Conservation (phyloP, 1,140 invertebrate species). For the Pseudomyrmex pallidus region DNA sequence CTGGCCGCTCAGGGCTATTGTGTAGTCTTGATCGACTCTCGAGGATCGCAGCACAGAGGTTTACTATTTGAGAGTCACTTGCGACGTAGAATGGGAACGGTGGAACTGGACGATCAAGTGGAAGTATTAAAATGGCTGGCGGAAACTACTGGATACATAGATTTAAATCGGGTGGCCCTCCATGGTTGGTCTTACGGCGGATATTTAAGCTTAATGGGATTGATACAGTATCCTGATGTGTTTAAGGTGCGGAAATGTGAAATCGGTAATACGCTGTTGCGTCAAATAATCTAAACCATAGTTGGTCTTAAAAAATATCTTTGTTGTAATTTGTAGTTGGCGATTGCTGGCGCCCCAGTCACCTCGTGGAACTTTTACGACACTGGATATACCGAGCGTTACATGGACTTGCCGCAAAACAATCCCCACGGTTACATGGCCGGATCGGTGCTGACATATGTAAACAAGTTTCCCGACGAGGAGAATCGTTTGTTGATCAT, state of each 20-base stretch:
- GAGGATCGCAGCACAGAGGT: constrained; percentile 97
- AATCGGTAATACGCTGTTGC: too few relatives aligned
- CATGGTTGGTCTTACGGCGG: constrained; percentile 99
- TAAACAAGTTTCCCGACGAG: constrained; percentile 95
- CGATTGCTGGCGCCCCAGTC: constrained; percentile 98
- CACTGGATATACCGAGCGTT: constrained; percentile 98
- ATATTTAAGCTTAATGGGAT: constrained; percentile 94
- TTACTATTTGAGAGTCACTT: constrained; percentile 96
- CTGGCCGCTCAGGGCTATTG: constrained; percentile 98
- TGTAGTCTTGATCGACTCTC: constrained; percentile 97
- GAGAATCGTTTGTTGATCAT: constrained; percentile 98
- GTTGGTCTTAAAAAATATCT: not conserved
- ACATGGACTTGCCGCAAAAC: constrained; percentile 96
- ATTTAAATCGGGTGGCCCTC: constrained; percentile 96
- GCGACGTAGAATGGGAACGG: constrained; percentile 95
- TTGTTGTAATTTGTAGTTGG: constrained; percentile 85
- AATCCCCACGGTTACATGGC: constrained; percentile 92
- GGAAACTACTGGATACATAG: constrained; percentile 94
- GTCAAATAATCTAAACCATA: too few relatives aligned
- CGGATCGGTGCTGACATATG: constrained; percentile 91
- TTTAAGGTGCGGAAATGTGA: constrained; percentile 88
- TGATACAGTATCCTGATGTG: constrained; percentile 92
- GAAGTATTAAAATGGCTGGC: constrained; percentile 96
- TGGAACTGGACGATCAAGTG: constrained; percentile 98
- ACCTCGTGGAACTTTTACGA: constrained; percentile 97